phyloP scores from a whole-genome alignment of 2,797 vertebrate genomes.

The Melopsittacus undulatus region DNA sequence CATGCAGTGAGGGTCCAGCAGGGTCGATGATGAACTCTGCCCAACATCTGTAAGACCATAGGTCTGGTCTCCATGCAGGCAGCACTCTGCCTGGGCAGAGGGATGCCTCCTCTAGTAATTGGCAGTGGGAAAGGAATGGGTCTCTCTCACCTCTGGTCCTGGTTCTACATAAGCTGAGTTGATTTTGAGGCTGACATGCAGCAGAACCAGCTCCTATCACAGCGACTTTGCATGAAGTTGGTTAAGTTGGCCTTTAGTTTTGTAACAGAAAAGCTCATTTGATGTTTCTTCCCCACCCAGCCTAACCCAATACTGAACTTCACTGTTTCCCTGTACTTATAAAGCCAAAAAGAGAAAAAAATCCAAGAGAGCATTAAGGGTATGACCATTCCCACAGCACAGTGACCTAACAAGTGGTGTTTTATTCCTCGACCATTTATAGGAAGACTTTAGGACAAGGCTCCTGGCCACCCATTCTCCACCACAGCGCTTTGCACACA shows the following conservation, averaged over 20 bases:
- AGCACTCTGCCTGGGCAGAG: not conserved
- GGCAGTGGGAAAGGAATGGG: not conserved
- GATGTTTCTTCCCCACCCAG: not conserved
- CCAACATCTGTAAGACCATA: not conserved
- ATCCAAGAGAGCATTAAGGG: fast-evolving
- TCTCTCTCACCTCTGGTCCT: not conserved
- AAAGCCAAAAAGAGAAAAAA: not conserved
- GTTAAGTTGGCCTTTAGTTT: not conserved
- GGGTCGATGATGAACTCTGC: fast-evolving
- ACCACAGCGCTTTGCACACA: not conserved
- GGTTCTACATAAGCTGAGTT: too few relatives aligned
- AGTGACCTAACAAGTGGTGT: not conserved
- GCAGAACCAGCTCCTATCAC: not conserved
- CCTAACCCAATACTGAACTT: not conserved
- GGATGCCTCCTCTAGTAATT: not conserved
- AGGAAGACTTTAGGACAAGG: not conserved
- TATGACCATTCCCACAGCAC: not conserved
- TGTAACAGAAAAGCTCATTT: not conserved
- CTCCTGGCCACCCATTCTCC: not conserved
- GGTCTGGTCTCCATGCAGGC: not conserved
- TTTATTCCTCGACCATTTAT: not conserved
- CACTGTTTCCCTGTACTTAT: not conserved
- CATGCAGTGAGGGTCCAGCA: fast-evolving
- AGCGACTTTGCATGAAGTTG: too few relatives aligned
- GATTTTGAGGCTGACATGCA: not conserved